phyloP scores from a whole-genome alignment of 2,113 vertebrate species.

The Semicossyphus pulcher region DNA sequence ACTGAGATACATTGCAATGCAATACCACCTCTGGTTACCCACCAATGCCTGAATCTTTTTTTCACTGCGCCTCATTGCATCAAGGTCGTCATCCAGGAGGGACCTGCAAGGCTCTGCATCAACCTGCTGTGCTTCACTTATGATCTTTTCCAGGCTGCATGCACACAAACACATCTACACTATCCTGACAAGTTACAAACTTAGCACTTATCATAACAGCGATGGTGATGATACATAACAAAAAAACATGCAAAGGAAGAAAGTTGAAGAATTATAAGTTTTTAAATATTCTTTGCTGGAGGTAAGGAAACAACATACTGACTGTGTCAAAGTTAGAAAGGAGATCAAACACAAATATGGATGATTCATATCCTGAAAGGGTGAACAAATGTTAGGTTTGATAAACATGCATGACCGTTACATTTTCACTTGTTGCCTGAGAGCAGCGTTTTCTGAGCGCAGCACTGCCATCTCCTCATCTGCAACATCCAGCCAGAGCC shows the following conservation, averaged over 20 bases:
- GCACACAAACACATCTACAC: slow-evolving; percentile 15
- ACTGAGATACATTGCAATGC: not conserved
- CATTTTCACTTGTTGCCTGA: slow-evolving; percentile 64
- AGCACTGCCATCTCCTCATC: slow-evolving; percentile 62
- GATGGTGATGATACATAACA: too few species aligned
- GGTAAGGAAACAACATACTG: too few species aligned
- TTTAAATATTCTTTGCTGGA: too few species aligned
- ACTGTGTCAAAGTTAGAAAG: not conserved
- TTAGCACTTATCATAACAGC: too few species aligned
- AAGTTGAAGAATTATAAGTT: too few species aligned
- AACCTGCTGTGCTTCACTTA: slow-evolving; percentile 26
- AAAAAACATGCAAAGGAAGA: too few species aligned
- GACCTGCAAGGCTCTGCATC: slow-evolving; percentile 39
- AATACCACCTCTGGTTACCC: not conserved
- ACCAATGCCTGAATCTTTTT: slow-evolving; percentile 48
- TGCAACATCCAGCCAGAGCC: slow-evolving; percentile 59
- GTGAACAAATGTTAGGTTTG: too few species aligned
- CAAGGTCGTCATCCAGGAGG: not conserved
- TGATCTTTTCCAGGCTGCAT: slow-evolving; percentile 54
- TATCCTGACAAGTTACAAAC: not conserved
- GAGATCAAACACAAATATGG: not conserved
- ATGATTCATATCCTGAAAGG: not conserved
- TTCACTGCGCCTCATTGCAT: slow-evolving; percentile 7
- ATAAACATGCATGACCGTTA: slow-evolving; percentile 15
- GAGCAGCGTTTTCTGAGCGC: slow-evolving; percentile 49